Evolutionary conservation across 30 jellyfish, hydroid and myxozoan species (phyloP), one percentile per base, ranked within the genome.

Genomic region (Catostylus mosaicus): DNA sequence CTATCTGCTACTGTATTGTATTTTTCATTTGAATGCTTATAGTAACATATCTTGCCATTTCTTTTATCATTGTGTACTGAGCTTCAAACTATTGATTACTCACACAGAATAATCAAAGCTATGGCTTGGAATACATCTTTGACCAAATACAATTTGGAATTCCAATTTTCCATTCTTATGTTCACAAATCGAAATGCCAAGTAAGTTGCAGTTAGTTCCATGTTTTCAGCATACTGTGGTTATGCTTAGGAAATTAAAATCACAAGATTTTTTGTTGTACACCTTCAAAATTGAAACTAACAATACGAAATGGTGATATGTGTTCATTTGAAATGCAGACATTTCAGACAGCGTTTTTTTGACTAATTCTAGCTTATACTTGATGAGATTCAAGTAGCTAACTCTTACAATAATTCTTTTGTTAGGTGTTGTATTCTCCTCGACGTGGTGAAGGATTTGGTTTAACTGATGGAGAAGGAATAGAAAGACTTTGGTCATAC

Each of bases 401-500:
- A n/a, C 18, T 51, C 26, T 47, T 46, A 23, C 26, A 16, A 18
- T 6, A 24, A 14, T 73, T 45, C 8, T 40, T 73, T 73, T 47
- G 1, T 2, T 34, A 47, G 72, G 50, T 30, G 4, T 6, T 23
- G 19, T 73, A 45, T 45, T 23, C 72, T 26, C 71, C 54, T 6
- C 84, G 87, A 30, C 33, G 75, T 11, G 62, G 14, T 54, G 38
- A 47, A 7, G 87, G 76, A 30, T 75, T 83, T 35, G 86, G 87
- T n/a, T 47, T 83, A 24, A 67, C 86, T 8, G 86, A 83, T 73
- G 93, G 93, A 69, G 87, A 83, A 31, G 86, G 80, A 10, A 70
- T 70, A 23, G 93, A 83, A 80, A n/a, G 93, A 45, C 46, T 83
- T 35, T 83, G 93, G 86, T 83, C 93, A 29, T 67, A 34, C 35